These are phyloP conservation scores for Heliothis subflexa DNA, from an alignment of 1,140 invertebrate species.

Conservation along the genomic window DNA sequence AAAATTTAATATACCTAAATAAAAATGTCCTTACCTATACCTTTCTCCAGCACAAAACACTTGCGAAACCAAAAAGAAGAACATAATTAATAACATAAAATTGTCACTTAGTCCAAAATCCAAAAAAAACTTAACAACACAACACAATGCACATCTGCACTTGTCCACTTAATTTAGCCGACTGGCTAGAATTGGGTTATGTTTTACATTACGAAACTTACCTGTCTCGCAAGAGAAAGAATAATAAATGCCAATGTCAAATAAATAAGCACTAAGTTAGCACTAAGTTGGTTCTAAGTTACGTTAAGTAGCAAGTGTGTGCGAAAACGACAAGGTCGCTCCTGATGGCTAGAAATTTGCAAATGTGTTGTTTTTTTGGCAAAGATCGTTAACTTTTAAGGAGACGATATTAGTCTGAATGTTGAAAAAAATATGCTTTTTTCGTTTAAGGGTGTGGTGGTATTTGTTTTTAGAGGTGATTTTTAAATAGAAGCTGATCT, in stretches of 20 bases:
- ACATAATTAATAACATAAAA: constrained; percentile 3
- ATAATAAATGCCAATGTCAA: constrained; percentile 36
- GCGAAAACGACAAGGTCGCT: constrained; percentile 7
- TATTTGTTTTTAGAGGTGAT: too few species aligned
- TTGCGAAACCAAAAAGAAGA: constrained; percentile 7
- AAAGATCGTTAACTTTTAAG: neutral
- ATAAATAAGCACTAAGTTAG: constrained; percentile 21
- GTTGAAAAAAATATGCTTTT: too few species aligned
- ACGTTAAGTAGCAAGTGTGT: constrained; percentile 19
- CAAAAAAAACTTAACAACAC: neutral
- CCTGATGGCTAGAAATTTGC: constrained; percentile 5
- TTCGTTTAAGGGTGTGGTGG: too few species aligned
- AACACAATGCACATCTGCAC: constrained; percentile 13
- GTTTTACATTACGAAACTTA: constrained; percentile 16
- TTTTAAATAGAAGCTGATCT: too few species aligned
- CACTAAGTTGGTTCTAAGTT: constrained; percentile 7
- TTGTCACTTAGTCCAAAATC: neutral
- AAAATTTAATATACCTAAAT: neutral
- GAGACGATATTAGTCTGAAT: too few species aligned
- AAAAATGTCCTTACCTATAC: constrained; percentile 14
- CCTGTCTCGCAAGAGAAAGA: constrained; percentile 28
- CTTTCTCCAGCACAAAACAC: constrained; percentile 23
- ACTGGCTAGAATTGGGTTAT: constrained; percentile 22
- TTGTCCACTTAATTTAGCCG: constrained; percentile 8
- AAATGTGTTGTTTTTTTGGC: constrained; percentile 11